phyloP scores from a whole-genome alignment of 2,888 invertebrate genomes.

The Acrobasis consociella region DNA sequence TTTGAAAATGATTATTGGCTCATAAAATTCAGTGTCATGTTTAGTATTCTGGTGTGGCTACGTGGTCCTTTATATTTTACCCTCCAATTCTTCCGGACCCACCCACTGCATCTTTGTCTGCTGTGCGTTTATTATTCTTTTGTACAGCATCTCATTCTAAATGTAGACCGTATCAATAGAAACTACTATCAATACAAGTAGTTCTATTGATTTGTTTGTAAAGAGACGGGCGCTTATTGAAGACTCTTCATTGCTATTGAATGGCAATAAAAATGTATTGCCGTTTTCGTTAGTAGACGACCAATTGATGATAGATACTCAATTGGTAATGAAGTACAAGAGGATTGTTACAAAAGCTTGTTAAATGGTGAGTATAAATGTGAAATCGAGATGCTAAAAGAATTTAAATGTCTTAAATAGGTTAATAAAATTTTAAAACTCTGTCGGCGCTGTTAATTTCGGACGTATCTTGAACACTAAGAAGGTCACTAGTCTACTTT shows the following conservation, averaged over 20 bases:
- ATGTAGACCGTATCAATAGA: not conserved
- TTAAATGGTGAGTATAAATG: not conserved
- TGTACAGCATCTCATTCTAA: not conserved
- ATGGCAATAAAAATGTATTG: constrained; percentile 6
- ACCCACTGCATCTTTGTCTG: not conserved
- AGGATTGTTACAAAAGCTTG: not conserved
- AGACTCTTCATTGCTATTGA: constrained; percentile 7
- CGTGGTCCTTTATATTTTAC: not conserved
- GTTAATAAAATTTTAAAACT: not conserved
- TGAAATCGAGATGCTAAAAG: not conserved
- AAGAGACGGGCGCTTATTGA: constrained; percentile 13
- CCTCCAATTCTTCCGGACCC: not conserved
- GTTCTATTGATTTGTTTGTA: constrained; percentile 13
- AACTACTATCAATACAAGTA: not conserved
- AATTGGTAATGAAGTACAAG: constrained; percentile 5
- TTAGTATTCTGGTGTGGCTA: not conserved
- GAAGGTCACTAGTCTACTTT: not conserved
- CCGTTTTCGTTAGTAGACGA: constrained; percentile 5
- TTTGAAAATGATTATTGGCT: not conserved
- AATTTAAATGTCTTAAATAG: constrained; percentile 1
- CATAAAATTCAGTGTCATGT: not conserved
- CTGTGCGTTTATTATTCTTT: constrained; percentile 1
- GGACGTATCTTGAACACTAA: not conserved
- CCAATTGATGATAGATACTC: constrained; percentile 14
- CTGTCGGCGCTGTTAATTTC: not conserved